phyloP scores from a whole-genome alignment of 2,888 invertebrate species.

The Megalurothrips usitatus region DNA sequence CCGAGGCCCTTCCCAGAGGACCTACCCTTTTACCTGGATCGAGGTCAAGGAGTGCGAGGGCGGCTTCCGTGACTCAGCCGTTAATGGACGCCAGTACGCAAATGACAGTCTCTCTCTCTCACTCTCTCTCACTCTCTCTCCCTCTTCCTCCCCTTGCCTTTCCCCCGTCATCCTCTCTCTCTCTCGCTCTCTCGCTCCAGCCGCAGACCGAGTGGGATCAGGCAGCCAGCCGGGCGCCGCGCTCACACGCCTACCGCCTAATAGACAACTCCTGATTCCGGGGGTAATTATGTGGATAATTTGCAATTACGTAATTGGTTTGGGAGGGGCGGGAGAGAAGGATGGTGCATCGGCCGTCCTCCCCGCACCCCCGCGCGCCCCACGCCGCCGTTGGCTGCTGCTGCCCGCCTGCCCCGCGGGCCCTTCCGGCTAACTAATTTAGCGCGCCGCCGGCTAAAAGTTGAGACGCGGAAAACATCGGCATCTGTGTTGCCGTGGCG shows the following conservation, averaged over 20 bases:
- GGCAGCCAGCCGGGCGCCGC: background rate
- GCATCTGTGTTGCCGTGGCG: background rate
- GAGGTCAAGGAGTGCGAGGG: too few relatives aligned
- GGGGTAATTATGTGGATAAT: conserved; percentile 18
- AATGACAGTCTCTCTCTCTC: background rate
- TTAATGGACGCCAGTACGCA: background rate
- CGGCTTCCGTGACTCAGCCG: too few relatives aligned
- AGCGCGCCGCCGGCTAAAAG: background rate
- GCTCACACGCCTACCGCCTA: background rate
- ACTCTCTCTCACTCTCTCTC: background rate
- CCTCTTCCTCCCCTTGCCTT: background rate
- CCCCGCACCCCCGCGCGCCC: background rate
- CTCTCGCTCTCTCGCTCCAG: background rate
- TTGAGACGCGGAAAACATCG: conserved; percentile 11
- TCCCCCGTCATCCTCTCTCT: background rate
- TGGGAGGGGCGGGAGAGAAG: background rate
- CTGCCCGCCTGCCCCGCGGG: too few relatives aligned
- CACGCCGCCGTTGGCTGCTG: too few relatives aligned
- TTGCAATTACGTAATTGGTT: conserved; percentile 23
- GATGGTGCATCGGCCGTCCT: background rate
- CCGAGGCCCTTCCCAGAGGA: too few relatives aligned
- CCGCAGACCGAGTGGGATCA: background rate
- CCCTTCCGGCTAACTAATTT: background rate
- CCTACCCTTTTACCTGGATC: too few relatives aligned
- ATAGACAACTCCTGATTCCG: conserved; percentile 5